Evolutionary conservation across 1,140 invertebrate genomes (phyloP).

Genomic region (Drosophila simulans): DNA sequence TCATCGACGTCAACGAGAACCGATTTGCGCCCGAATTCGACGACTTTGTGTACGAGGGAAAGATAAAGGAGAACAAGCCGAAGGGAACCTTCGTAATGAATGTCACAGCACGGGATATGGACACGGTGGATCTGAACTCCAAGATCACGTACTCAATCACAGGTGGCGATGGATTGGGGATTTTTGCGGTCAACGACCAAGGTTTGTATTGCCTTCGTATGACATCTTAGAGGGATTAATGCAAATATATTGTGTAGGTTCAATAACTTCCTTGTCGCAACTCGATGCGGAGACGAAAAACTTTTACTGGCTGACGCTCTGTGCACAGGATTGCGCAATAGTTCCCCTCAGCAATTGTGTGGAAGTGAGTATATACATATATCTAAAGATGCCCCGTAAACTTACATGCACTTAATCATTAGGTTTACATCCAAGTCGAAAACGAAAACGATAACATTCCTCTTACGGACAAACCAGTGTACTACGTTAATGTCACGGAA

Average conservation of each 20-base stretch:
- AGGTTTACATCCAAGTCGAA: constrained; percentile 95
- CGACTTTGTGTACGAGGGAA: constrained; percentile 90
- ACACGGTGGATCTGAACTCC: constrained; percentile 91
- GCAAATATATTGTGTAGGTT: constrained; percentile 87
- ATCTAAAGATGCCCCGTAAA: not conserved
- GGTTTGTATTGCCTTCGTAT: constrained; percentile 86
- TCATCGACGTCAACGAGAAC: constrained; percentile 97
- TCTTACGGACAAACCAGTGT: constrained; percentile 93
- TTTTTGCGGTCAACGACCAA: constrained; percentile 95
- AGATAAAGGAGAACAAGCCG: constrained; percentile 91
- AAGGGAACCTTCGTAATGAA: constrained; percentile 90
- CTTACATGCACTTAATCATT: constrained; percentile 15
- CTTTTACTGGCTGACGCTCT: constrained; percentile 97
- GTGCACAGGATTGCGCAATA: constrained; percentile 95
- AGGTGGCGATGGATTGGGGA: constrained; percentile 94
- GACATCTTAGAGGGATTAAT: not conserved
- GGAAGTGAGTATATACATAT: constrained; percentile 87
- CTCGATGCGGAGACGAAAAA: constrained; percentile 94
- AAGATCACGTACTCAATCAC: constrained; percentile 94
- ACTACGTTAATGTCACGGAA: constrained; percentile 93
- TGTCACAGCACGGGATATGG: constrained; percentile 91
- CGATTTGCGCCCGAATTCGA: constrained; percentile 92
- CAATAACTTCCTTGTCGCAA: constrained; percentile 91
- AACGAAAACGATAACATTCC: constrained; percentile 98
- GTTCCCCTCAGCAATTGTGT: constrained; percentile 93